Percentiles rank a stretch among this genome's conserved stretches.
These are phyloP conservation scores for Cepaea hortensis DNA, from an alignment of 2,888 invertebrate species.

Conservation along the genomic window DNA sequence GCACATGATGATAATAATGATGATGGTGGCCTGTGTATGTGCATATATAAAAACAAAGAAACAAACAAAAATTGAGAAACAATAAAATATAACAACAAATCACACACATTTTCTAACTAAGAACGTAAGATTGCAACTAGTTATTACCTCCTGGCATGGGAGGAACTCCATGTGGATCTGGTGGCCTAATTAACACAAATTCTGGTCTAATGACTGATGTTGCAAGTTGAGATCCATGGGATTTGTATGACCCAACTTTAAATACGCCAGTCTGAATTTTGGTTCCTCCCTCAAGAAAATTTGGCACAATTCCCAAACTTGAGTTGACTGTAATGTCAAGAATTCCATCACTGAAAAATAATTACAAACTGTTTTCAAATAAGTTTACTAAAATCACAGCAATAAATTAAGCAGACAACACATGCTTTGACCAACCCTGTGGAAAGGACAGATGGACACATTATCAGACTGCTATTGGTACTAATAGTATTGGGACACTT, in stretches of 20 bases:
- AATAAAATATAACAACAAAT: no score
- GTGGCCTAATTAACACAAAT: conserved; percentile 60
- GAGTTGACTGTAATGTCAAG: conserved; percentile 69
- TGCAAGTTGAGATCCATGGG: conserved; percentile 56
- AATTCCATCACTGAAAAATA: conserved; percentile 65
- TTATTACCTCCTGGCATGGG: conserved; percentile 43
- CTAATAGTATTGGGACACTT: no score
- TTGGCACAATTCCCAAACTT: conserved; percentile 63
- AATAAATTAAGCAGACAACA: background rate
- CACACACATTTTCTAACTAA: no score
- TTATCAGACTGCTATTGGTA: no score
- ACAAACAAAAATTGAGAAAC: background rate
- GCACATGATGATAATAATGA: no score
- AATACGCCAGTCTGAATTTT: conserved; percentile 51
- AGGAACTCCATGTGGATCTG: conserved; percentile 49
- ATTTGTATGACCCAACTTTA: conserved; percentile 60
- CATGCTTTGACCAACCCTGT: no score
- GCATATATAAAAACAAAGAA: background rate
- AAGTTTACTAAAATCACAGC: background rate
- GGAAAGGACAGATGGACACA: no score
- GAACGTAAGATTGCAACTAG: background rate
- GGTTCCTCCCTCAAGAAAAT: conserved; percentile 67
- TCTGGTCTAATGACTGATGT: conserved; percentile 55
- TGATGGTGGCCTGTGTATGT: no score
- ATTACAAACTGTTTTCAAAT: background rate